These are phyloP conservation scores for Epirrhoe tristata DNA, from an alignment of 2,888 invertebrate species.

Conservation along the genomic window DNA sequence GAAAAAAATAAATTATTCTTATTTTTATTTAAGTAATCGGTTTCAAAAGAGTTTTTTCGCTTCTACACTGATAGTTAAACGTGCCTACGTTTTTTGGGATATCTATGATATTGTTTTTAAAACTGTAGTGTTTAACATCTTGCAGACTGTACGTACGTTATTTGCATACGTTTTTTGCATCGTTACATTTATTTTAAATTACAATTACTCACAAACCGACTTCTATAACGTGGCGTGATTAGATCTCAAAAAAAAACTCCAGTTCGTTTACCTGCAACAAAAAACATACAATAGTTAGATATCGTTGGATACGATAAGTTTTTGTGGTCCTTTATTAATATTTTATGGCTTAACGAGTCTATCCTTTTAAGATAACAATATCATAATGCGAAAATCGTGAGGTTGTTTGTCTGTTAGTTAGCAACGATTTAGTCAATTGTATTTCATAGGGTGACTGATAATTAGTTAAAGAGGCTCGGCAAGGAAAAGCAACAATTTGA, in stretches of 20 bases:
- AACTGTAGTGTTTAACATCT: no score
- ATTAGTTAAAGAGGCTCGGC: no score
- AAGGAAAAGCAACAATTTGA: no score
- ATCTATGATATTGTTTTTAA: no score
- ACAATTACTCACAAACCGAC: slow-evolving; percentile 31
- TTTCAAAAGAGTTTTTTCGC: no score
- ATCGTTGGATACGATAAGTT: slow-evolving; percentile 40
- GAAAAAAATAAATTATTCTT: no score
- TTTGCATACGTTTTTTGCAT: slow-evolving; percentile 14
- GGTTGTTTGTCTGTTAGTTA: background rate
- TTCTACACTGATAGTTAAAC: no score
- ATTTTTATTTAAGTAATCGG: no score
- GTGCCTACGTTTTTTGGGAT: no score
- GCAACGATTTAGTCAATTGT: no score
- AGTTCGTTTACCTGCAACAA: slow-evolving; percentile 51
- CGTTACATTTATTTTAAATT: slow-evolving; percentile 8
- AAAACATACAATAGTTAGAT: slow-evolving; percentile 44
- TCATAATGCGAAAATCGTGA: background rate
- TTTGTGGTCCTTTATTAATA: slow-evolving; percentile 43
- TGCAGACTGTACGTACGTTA: background rate
- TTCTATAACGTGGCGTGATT: slow-evolving; percentile 34
- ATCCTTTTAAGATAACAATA: background rate
- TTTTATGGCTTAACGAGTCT: slow-evolving; percentile 30
- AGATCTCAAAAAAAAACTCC: slow-evolving; percentile 33
- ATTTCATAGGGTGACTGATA: no score